Evolutionary conservation across 2,113 vertebrate species (phyloP), one percentile per base, ranked within the genome.

Genomic region (Varanus komodoensis): DNA sequence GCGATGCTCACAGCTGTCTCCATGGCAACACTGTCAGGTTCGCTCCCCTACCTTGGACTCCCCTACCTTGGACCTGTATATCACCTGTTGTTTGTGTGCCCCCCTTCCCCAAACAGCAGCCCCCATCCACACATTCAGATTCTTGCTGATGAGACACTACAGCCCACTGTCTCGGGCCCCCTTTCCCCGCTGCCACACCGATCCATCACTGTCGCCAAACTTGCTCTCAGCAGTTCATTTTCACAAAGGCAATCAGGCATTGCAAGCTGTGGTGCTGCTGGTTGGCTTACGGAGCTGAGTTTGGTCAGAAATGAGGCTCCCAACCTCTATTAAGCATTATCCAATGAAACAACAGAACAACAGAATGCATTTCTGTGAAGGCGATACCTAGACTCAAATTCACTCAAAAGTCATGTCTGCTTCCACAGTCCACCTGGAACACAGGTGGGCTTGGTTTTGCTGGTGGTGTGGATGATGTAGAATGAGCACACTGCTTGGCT

Each of bases 1-100:
- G n/a, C 25, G 25, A 77, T 91, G 61, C 80, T 84, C 77, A 78
- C 74, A 78, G 68, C 81, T 8, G 27, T 87, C 48, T 38, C 80
- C 81, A 78, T 69, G 50, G 80, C 64, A 71, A 77, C 64, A 61
- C n/a, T 84, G n/a, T 14, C 54, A 38, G 64, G 50, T 57, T 78
- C 21, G 50, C 77, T 38, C 79, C 50, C 48, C 2, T 48, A 83
- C 57, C 80, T 69, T 75, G 71, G 83, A 80, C 77, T 38, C 79
- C 50, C 48, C 2, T 48, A 83, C 57, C 80, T 69, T 75, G 71
- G 83, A 80, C 38, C 52, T 50, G 5, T 82, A 75, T 25, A 84
- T 11, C 73, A 77, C 57, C 69, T 52, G 48, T 73, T 19, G 3
- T 73, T 50, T 67, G 25, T 48, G 9, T 82, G 69, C 4, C 44